Percentiles rank a stretch among this genome's conserved stretches.
These are phyloP conservation scores for Propithecus coquereli DNA, from an alignment of 2,113 vertebrate genomes.

Conservation along the genomic window DNA sequence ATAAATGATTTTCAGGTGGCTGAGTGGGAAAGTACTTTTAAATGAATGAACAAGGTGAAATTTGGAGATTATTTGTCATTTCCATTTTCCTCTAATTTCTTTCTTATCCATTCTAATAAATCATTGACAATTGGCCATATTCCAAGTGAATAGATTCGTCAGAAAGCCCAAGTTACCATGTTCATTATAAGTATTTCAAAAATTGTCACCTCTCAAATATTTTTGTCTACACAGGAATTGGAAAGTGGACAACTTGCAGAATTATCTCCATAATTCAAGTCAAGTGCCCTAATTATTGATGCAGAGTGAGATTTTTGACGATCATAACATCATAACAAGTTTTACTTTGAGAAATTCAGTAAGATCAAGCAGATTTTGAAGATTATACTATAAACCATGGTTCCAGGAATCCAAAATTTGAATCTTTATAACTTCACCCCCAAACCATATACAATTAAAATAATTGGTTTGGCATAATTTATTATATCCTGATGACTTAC, in stretches of 20 bases:
- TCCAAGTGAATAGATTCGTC: slow-evolving; percentile 38
- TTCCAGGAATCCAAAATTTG: slow-evolving; percentile 25
- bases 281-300: slow-evolving; percentile 35
- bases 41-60: slow-evolving; percentile 65
- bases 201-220: slow-evolving; percentile 20
- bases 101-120: slow-evolving; percentile 61
- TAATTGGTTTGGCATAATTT: neutral
- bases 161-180: neutral
- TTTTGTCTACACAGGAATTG: slow-evolving; percentile 34
- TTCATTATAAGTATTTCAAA: slow-evolving; percentile 45
- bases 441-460: neutral
- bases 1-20: slow-evolving; percentile 64
- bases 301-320: neutral
- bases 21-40: slow-evolving; percentile 62
- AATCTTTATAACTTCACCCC: neutral
- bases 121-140: slow-evolving; percentile 55
- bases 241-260: slow-evolving; percentile 33
- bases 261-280: slow-evolving; percentile 44
- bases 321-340: slow-evolving; percentile 9
- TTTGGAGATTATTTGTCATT: slow-evolving; percentile 69
- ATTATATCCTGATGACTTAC: neutral
- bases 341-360: slow-evolving; percentile 30
- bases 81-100: slow-evolving; percentile 58
- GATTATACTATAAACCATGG: neutral
- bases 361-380: neutral